Evolutionary conservation across 2,888 invertebrate species (phyloP), one percentile per base, ranked within the genome.

Genomic region (Acrocyrtus sp.): DNA sequence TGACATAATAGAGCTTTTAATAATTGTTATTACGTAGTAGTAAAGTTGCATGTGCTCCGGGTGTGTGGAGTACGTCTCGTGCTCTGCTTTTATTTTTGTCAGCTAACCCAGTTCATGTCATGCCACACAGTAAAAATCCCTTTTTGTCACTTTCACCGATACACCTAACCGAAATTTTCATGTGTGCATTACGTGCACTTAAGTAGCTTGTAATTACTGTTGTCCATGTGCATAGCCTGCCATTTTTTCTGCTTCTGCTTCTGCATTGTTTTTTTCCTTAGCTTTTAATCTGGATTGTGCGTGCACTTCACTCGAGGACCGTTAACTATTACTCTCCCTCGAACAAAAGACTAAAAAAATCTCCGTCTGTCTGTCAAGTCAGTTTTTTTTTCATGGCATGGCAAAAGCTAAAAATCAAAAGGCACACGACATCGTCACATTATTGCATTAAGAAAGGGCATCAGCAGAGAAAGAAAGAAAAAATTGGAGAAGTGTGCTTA

Each of bases 71-170:
- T 21, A 17, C 5, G 17, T n/a, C 27, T 51, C 5, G 4, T 57
- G 22, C 21, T 45, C 0, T 17, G 29, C 15, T n/a, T n/a, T n/a
- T n/a, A n/a, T n/a, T n/a, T n/a, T n/a, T n/a, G n/a, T n/a, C n/a
- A n/a, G n/a, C n/a, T n/a, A n/a, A n/a, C n/a, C 27, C 17, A 1
- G 17, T 29, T 29, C 39, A 50, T 58, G 45, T 34, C 60, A 68
- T 60, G 57, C 51, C n/a, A 19, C 67, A 51, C 5, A 43, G 51
- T 60, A 57, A 41, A 17, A 45, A 22, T 50, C 39, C 19, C 17
- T 51, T 62, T 63, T 63, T 54, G 69, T 69, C 69, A 69, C 69
- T 69, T 69, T 69, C 69, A 45, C 69, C 69, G 69, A 69, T 69
- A 63, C n/a, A n/a, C n/a, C n/a, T 43, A 56, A 65, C 54, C 69